Percentiles rank a stretch among this genome's conserved stretches.
Conservation (phyloP, 2,113 vertebrate genomes). For the Corydoras maculifer region DNA sequence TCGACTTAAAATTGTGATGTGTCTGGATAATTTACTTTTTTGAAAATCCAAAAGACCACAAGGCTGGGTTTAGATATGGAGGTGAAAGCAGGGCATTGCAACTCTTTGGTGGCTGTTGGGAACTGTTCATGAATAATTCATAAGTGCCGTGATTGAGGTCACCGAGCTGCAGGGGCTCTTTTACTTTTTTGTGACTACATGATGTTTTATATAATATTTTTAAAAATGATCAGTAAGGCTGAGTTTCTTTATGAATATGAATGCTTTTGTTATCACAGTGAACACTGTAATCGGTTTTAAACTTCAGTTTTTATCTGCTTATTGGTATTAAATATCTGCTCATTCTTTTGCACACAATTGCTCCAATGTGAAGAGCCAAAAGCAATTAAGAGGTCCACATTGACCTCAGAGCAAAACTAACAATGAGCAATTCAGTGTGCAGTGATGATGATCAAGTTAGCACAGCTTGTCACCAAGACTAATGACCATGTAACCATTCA, state of each 20-base stretch:
- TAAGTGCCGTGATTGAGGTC: slow-evolving; percentile 14
- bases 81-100: neutral
- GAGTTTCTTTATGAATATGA: neutral
- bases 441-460: too few relatives aligned
- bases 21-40: neutral
- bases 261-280: neutral
- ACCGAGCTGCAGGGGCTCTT: slow-evolving; percentile 2
- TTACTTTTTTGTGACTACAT: neutral
- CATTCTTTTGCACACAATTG: too few relatives aligned
- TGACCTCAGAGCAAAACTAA: too few relatives aligned
- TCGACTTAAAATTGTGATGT: too few relatives aligned
- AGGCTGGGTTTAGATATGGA: neutral
- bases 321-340: neutral
- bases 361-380: too few relatives aligned
- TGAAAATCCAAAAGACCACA: neutral
- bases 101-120: slow-evolving; percentile 1
- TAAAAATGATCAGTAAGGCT: neutral
- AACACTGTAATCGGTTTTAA: too few relatives aligned
- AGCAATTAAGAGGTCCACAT: too few relatives aligned
- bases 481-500: too few relatives aligned
- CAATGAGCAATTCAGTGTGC: too few relatives aligned
- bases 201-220: neutral
- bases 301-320: too few relatives aligned
- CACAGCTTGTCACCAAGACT: too few relatives aligned
- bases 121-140: slow-evolving; percentile 25